Base-by-base conservation (phyloP, 2,797 vertebrate genomes). In the Galago senegalensis region DNA sequence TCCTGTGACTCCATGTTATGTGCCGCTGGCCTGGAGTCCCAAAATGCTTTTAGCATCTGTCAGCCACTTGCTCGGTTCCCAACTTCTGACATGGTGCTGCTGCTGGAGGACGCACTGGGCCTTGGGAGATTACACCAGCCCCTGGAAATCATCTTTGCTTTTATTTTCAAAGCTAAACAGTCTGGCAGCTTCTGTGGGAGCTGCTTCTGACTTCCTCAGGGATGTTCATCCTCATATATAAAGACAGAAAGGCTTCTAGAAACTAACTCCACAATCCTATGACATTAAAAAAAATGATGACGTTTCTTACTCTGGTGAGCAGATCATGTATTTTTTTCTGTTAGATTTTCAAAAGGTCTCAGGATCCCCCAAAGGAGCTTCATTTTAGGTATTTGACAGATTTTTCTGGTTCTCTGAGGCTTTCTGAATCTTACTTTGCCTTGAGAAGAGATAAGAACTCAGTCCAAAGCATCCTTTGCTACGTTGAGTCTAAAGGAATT, bases 31-130 rank as follows among this genome's bases (percentile, higher is more conserved):
- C 91, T 89, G 16, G 80, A 87, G 58, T 91, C 60, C 43, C 87
- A 29, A 95, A 96, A 91, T 93, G 96, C 94, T 97, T 96, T 97
- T 96, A 97, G 95, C 58, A 23, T 97, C 94, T 97, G 95, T 94
- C 93, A 96, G 72, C n/a, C 25, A 40, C 37, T 93, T 56, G n/a
- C 46, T 97, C 49, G 49, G 34, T 86, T 94, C 84, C 73, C 84
- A 81, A 14, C 60, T 77, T 80, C 65, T 96, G 61, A 95, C 63
- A 29, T 0, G 89, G 23, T 75, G 29, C 46, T 60, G 70, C 77
- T 76, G 37, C 80, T 40, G 12, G 29, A 77, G 25, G 67, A 60
- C 58, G 87, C 9, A 2, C 40, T 53, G 5, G 10, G 76, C 27
- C 16, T 86, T 89, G 63, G 53, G 92, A 94, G 92, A 83, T 37